Evolutionary conservation across 2,888 invertebrate species (phyloP).

Genomic region (Eurytoma californica): DNA sequence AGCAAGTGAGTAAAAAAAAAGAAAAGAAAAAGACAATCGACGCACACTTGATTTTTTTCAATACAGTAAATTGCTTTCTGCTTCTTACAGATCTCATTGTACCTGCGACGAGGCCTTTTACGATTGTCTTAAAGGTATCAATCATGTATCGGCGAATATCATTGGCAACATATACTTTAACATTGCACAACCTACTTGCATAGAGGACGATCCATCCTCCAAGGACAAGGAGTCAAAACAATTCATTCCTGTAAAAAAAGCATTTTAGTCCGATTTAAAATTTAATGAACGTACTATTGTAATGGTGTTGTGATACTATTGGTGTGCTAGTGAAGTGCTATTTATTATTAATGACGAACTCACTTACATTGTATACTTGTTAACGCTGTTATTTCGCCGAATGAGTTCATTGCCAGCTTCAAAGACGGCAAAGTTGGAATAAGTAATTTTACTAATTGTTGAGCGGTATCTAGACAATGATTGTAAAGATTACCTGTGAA

Average conservation of each 20-base stretch:
- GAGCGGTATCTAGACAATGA: conserved; percentile 59
- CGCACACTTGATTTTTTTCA: conserved; percentile 6
- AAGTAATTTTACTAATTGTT: conserved; percentile 51
- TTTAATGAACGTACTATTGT: conserved; percentile 4
- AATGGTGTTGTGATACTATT: conserved; percentile 39
- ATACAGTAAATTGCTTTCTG: background rate
- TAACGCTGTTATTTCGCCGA: conserved; percentile 17
- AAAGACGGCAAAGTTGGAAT: conserved; percentile 58
- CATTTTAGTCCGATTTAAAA: conserved; percentile 49
- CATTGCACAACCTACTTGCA: conserved; percentile 85
- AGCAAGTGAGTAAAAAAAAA: conserved; percentile 79
- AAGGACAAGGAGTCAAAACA: conserved; percentile 52
- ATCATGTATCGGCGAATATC: conserved; percentile 83
- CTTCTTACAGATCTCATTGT: conserved; percentile 84
- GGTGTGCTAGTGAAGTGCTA: conserved; percentile 32
- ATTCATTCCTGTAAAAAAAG: conserved; percentile 62
- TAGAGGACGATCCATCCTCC: conserved; percentile 76
- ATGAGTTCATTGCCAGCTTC: conserved; percentile 55
- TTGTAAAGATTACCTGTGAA: conserved; percentile 70
- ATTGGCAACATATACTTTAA: conserved; percentile 93
- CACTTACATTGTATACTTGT: conserved; percentile 20
- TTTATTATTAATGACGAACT: conserved; percentile 45
- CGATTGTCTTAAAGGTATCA: conserved; percentile 86
- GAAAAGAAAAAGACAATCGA: background rate
- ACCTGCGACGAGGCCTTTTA: conserved; percentile 89